phyloP scores from a whole-genome alignment of 2,113 vertebrate species.

The Cathartes aura region DNA sequence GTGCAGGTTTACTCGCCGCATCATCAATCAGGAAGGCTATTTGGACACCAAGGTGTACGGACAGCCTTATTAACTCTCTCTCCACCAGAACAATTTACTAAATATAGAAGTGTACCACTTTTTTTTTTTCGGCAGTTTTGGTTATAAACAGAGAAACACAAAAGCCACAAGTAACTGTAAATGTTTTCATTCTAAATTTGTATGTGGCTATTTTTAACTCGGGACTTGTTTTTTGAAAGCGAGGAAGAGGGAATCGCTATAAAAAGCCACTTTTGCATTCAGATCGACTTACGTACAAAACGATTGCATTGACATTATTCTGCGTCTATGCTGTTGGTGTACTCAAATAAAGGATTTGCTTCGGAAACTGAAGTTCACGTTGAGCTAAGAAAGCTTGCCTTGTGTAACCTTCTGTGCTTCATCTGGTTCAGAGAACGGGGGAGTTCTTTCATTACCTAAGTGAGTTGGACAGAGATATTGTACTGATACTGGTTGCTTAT shows the following conservation, averaged over 20 bases:
- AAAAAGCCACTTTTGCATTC: neutral
- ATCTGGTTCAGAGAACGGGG: neutral
- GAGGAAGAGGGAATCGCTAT: neutral
- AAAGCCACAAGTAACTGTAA: slow-evolving; percentile 57
- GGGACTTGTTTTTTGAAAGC: neutral
- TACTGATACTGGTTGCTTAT: neutral
- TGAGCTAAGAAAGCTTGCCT: neutral
- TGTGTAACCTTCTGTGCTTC: neutral
- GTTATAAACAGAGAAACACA: slow-evolving; percentile 70
- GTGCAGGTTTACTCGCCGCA: neutral
- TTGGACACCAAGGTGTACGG: neutral
- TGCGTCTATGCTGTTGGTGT: accelerated
- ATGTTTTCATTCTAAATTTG: slow-evolving; percentile 24
- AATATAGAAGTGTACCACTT: neutral
- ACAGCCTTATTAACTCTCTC: slow-evolving; percentile 63
- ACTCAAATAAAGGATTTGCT: neutral
- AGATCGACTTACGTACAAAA: neutral
- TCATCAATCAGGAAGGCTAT: slow-evolving; percentile 53
- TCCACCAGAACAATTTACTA: neutral
- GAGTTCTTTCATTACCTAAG: neutral
- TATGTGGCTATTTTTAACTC: neutral
- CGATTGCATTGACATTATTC: neutral
- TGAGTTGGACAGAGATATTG: neutral
- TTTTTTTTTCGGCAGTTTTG: slow-evolving; percentile 40
- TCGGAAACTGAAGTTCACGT: neutral